Conservation (phyloP, 1,140 invertebrate species). For the Penaeus chinensis region DNA sequence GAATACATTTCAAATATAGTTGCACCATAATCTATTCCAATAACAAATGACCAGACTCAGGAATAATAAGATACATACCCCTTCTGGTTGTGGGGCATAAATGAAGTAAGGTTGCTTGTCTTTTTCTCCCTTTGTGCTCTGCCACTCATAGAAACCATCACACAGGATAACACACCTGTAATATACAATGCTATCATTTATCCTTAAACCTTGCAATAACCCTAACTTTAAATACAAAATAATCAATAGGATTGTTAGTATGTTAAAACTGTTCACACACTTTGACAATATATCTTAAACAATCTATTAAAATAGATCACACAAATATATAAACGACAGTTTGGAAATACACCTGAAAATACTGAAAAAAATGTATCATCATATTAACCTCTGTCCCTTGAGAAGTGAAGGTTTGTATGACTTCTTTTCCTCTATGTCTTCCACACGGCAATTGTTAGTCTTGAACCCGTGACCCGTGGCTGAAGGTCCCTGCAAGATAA, state of each 20-base stretch:
- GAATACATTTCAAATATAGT: neutral
- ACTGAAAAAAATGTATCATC: neutral
- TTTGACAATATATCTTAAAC: too few species aligned
- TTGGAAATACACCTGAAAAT: neutral
- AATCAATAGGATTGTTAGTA: neutral
- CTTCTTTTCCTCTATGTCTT: constrained; percentile 77
- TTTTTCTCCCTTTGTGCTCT: constrained; percentile 71
- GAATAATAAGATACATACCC: constrained; percentile 56
- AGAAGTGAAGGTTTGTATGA: constrained; percentile 76
- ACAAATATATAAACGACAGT: neutral
- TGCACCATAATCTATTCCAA: neutral
- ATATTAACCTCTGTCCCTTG: constrained; percentile 72
- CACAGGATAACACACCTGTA: constrained; percentile 79
- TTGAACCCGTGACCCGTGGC: constrained; percentile 75
- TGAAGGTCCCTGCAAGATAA: constrained; percentile 74
- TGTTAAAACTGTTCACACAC: too few species aligned
- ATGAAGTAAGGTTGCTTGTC: constrained; percentile 85
- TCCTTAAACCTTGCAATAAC: neutral
- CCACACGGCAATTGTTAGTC: constrained; percentile 86
- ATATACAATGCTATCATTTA: constrained; percentile 6
- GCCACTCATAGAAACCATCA: constrained; percentile 91
- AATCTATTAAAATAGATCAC: neutral
- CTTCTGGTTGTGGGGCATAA: constrained; percentile 73
- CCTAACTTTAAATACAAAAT: neutral
- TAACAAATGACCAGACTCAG: neutral